Percentiles rank a stretch among this genome's conserved stretches.
phyloP scores from a whole-genome alignment of 2,888 invertebrate genomes.

The Oligia latruncula region DNA sequence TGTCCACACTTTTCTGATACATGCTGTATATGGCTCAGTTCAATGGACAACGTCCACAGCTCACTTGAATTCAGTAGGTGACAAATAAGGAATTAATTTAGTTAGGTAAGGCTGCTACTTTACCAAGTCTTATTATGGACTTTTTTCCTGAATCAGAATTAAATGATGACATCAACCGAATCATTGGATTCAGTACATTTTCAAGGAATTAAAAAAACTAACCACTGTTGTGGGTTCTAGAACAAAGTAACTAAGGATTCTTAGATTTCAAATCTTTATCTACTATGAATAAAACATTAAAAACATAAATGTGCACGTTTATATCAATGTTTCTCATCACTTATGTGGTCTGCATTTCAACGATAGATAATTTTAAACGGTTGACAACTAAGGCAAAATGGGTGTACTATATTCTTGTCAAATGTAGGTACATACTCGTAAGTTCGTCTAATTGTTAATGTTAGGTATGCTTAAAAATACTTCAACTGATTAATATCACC shows the following conservation, averaged over 20 bases:
- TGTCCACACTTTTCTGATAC: too few species aligned
- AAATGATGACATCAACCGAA: not conserved
- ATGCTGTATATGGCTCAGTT: not conserved
- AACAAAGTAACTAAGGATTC: slow-evolving; percentile 9
- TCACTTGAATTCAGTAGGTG: not conserved
- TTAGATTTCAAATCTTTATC: slow-evolving; percentile 35
- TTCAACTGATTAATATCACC: slow-evolving; percentile 43
- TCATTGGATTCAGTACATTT: not conserved
- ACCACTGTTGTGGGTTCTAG: not conserved
- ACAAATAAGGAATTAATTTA: not conserved
- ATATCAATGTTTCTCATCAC: slow-evolving; percentile 50
- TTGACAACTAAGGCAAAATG: not conserved
- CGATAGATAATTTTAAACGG: slow-evolving; percentile 7
- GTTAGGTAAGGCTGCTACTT: not conserved
- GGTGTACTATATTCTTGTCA: not conserved
- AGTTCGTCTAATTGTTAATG: slow-evolving; percentile 49
- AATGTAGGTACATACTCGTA: not conserved
- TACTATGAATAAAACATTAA: slow-evolving; percentile 52
- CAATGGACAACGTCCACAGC: not conserved
- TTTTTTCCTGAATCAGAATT: not conserved
- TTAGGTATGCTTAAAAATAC: slow-evolving; percentile 38
- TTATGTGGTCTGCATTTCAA: slow-evolving; percentile 54
- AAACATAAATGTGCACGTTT: slow-evolving; percentile 44
- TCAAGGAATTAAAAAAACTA: not conserved
- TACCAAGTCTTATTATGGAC: not conserved